A percentile compares a stretch with the other conserved stretches of the same genome.
Evolutionary conservation across 2,113 vertebrate genomes (phyloP).

Genomic region (Nesogale talazaci): DNA sequence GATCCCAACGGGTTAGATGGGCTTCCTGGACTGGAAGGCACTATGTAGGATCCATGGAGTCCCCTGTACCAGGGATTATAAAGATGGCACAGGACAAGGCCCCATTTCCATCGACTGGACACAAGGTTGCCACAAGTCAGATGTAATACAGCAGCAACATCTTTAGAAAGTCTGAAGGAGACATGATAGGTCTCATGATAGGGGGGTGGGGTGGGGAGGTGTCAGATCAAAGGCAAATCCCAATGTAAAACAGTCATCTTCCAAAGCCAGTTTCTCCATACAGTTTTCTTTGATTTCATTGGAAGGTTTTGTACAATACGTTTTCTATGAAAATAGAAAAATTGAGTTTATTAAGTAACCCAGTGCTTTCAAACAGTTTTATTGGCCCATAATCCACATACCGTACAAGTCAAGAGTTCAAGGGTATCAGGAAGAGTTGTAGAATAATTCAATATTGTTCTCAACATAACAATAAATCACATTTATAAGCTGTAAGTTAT

Average conservation of each 20-base stretch:
- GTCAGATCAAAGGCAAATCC: neutral
- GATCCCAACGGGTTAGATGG: neutral
- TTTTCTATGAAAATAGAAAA: too few relatives aligned
- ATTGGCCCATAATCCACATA: too few relatives aligned
- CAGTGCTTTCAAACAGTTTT: too few relatives aligned
- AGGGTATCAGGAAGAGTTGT: neutral
- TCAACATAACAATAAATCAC: neutral
- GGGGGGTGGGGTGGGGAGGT: too few relatives aligned
- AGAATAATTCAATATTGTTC: neutral
- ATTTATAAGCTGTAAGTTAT: too few relatives aligned
- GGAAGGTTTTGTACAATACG: neutral
- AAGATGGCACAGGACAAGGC: neutral
- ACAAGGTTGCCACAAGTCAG: neutral
- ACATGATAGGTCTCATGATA: too few relatives aligned
- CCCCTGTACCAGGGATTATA: neutral
- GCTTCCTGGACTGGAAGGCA: neutral
- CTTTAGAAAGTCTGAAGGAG: too few relatives aligned
- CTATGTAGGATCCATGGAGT: neutral
- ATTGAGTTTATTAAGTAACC: too few relatives aligned
- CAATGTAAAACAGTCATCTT: neutral
- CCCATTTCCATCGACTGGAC: neutral
- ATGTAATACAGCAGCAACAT: neutral
- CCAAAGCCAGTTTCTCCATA: constrained; percentile 7
- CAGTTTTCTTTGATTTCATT: neutral
- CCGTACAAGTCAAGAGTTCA: too few relatives aligned